Conservation (phyloP, 2,113 vertebrate species). For the Chionomys nivalis region DNA sequence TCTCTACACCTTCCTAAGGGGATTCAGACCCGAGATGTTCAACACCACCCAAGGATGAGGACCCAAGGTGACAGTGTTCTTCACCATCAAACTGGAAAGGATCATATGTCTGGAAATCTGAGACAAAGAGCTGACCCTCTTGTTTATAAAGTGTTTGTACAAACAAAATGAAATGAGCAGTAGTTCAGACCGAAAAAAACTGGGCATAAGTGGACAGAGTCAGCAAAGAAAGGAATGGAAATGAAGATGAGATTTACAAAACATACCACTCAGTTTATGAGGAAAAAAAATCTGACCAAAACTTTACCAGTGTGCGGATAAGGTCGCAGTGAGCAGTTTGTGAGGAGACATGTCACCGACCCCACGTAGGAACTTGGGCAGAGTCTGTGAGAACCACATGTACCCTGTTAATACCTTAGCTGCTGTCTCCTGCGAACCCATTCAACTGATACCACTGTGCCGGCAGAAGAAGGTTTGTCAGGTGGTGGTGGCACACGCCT, state of each 20-base stretch:
- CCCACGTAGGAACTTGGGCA: too few species aligned
- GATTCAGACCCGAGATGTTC: background rate
- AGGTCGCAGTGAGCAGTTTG: background rate
- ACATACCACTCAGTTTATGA: background rate
- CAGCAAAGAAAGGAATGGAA: background rate
- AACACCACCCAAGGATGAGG: background rate
- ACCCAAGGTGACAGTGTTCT: too few species aligned
- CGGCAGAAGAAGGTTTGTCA: background rate
- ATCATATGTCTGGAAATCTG: background rate
- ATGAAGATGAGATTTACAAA: background rate
- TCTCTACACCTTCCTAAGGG: background rate
- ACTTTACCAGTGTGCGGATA: background rate
- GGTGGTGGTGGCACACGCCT: too few species aligned
- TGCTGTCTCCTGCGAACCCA: background rate
- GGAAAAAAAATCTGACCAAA: background rate
- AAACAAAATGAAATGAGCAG: background rate
- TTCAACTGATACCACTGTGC: background rate
- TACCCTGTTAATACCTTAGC: background rate
- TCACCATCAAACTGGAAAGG: background rate
- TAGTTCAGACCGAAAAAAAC: background rate
- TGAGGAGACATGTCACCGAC: background rate
- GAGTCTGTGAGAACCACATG: background rate
- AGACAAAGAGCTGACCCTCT: background rate
- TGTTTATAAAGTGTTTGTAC: background rate
- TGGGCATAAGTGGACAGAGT: background rate